These are phyloP conservation scores for Oryctes rhinoceros DNA, from an alignment of 1,140 invertebrate genomes.

Conservation along the genomic window DNA sequence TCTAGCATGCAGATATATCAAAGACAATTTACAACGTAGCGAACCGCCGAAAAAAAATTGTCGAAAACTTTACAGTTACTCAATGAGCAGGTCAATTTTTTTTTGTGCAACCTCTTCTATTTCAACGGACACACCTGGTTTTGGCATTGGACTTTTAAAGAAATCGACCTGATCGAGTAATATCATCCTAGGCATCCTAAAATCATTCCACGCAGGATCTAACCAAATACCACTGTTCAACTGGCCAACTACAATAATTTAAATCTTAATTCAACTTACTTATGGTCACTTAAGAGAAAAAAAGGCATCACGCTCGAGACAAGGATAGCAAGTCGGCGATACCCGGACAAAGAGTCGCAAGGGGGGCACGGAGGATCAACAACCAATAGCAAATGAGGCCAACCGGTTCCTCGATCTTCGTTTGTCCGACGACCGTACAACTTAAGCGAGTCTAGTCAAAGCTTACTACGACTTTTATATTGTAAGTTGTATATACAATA, in stretches of 20 bases:
- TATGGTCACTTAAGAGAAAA: not conserved
- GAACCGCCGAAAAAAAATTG: too few relatives aligned
- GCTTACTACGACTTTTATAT: not conserved
- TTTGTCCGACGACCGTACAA: not conserved
- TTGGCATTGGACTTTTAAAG: constrained; percentile 51
- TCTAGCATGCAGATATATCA: too few relatives aligned
- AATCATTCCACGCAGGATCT: not conserved
- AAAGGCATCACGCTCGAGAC: not conserved
- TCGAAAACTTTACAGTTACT: not conserved
- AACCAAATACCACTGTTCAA: not conserved
- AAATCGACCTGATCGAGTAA: constrained; percentile 43
- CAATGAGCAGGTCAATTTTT: not conserved
- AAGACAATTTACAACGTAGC: too few relatives aligned
- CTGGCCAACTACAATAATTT: not conserved
- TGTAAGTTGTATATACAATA: too few relatives aligned
- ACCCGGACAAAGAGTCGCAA: not conserved
- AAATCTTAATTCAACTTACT: not conserved
- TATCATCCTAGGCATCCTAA: not conserved
- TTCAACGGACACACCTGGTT: too few relatives aligned
- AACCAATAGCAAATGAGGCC: constrained; percentile 54
- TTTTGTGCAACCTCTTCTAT: not conserved
- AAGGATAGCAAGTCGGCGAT: not conserved
- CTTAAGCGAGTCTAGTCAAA: not conserved
- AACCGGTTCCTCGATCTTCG: constrained; percentile 47
- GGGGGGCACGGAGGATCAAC: not conserved